Base-by-base conservation (phyloP, 1,140 invertebrate genomes). In the Cherax quadricarinatus region DNA sequence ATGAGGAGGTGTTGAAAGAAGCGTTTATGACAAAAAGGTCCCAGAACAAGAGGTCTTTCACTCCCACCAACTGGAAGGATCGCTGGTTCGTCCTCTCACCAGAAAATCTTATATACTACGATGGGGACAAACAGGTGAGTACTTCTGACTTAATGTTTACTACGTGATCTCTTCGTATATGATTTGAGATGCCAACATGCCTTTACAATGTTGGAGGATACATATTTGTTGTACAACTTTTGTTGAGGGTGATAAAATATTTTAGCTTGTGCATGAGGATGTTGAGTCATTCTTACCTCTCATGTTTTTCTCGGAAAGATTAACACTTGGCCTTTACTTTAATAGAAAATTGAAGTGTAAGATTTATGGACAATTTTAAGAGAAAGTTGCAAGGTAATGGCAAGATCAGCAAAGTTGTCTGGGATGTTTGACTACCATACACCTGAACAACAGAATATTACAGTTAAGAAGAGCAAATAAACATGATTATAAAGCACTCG, bases 11-110 rank as follows among this genome's bases (percentile, higher is more conserved):
- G 53, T 78, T 94, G 81, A 94, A 94, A 86, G 85, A 94, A 81
- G 97, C 97, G 49, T 97, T 97, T 94, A 98, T 98, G 97, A 96
- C 97, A 75, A 98, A 98, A 95, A 96, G 97, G 85, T 98, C 97
- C 4, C 97, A 98, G 95, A 98, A 98, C 95, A 98, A 98, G 95
- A 98, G 98, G 95, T 96, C 97, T 79, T 98, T 98, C 94, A 97
- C 97, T 30, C 96, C 97, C 10, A 96, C 98, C 66, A 98, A 98
- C 95, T 98, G 97, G 95, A 98, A 97, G 95, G 97, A 97, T 95
- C 96, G 98, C 48, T 98, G 97, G 97, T 97, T 98, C 95, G 96
- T 97, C 80, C 95, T 98, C 51, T 98, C 97, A 1, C 96, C 96
- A 93, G 96, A 96, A 84, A 96, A 96, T 89, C 96, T 98, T 30